Evolutionary conservation across 2,113 vertebrate genomes (phyloP).

Genomic region (Gymnogyps californianus): DNA sequence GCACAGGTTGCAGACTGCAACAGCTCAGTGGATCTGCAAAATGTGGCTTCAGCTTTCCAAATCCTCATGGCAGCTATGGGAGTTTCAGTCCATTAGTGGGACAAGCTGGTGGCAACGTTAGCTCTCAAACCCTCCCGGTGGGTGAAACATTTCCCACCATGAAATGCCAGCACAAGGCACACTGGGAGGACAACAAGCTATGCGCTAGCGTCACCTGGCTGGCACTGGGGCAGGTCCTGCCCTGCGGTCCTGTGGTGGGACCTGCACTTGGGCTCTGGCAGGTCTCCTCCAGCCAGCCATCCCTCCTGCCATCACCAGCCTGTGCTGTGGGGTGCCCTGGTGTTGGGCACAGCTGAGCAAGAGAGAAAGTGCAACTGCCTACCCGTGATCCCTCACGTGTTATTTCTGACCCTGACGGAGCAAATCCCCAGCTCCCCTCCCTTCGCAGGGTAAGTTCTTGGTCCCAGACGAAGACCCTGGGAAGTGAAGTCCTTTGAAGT

Average conservation of each 20-base stretch:
- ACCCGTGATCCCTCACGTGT: fast-evolving
- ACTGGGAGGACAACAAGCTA: not conserved
- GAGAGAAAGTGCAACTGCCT: not conserved
- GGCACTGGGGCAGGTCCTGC: not conserved
- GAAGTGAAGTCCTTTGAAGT: slow-evolving; percentile 1
- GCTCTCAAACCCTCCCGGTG: not conserved
- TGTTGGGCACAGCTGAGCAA: not conserved
- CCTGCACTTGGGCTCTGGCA: fast-evolving
- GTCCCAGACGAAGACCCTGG: not conserved
- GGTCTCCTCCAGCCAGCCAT: not conserved
- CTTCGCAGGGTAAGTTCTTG: not conserved
- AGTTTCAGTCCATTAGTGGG: not conserved
- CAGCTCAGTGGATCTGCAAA: not conserved
- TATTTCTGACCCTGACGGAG: not conserved
- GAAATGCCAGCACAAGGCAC: not conserved
- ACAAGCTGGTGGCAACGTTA: not conserved
- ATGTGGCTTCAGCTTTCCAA: not conserved
- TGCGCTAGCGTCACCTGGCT: not conserved
- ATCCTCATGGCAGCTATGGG: not conserved
- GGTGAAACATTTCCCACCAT: not conserved
- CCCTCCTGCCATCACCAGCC: not conserved
- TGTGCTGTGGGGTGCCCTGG: not conserved
- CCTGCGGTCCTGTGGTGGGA: not conserved
- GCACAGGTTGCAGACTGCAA: not conserved
- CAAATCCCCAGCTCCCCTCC: not conserved